Evolutionary conservation across 2,888 invertebrate genomes (phyloP).

Genomic region (Polydesmus complanatus): DNA sequence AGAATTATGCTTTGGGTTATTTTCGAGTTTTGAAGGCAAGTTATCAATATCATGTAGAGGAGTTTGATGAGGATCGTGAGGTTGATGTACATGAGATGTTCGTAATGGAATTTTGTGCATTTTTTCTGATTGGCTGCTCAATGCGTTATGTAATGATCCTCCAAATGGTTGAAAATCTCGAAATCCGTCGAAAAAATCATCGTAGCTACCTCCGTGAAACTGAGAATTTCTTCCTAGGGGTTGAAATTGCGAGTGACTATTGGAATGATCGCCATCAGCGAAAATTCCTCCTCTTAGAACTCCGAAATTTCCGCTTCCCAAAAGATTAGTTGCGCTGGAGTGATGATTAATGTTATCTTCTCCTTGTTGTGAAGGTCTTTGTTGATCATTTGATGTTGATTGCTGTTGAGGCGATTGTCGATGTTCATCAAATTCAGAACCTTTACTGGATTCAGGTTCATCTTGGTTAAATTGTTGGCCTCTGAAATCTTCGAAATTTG

Average conservation of each 20-base stretch:
- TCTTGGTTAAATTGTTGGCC: not conserved
- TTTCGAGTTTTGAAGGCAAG: too few relatives aligned
- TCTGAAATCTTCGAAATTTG: not conserved
- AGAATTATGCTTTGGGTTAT: too few relatives aligned
- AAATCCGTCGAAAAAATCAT: slow-evolving; percentile 16
- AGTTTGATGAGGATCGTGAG: not conserved
- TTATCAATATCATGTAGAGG: too few relatives aligned
- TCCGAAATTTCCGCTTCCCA: slow-evolving; percentile 17
- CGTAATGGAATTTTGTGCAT: not conserved
- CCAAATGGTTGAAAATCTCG: slow-evolving; percentile 16
- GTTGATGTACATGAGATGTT: too few relatives aligned
- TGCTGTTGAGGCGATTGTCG: not conserved
- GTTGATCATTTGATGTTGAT: not conserved
- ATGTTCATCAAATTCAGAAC: not conserved
- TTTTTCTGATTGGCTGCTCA: slow-evolving; percentile 9
- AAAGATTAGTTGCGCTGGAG: slow-evolving; percentile 13
- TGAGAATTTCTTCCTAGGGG: not conserved
- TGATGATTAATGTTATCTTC: slow-evolving; percentile 14
- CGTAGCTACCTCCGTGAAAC: not conserved
- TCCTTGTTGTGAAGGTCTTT: not conserved
- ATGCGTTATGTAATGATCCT: slow-evolving; percentile 16
- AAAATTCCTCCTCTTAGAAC: slow-evolving; percentile 17
- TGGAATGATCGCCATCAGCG: slow-evolving; percentile 14
- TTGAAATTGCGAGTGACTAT: not conserved
- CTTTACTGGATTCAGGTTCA: not conserved